These are phyloP conservation scores for Tetrao urogallus DNA, from an alignment of 2,113 vertebrate species.

Conservation along the genomic window DNA sequence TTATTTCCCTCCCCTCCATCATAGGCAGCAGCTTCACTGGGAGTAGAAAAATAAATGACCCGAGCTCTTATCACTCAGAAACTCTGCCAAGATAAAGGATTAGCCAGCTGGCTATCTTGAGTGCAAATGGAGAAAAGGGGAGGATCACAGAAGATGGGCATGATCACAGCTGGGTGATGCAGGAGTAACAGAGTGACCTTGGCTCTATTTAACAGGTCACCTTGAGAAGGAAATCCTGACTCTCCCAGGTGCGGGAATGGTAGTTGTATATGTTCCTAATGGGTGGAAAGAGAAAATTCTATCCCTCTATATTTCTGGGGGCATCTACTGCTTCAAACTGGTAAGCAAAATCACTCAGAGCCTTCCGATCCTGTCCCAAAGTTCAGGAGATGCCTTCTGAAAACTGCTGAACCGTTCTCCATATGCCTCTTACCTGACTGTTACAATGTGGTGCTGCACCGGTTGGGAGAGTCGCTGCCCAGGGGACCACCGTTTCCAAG, in stretches of 20 bases:
- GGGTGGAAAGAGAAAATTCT: background rate
- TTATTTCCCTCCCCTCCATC: background rate
- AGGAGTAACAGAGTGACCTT: background rate
- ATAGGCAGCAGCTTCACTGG: background rate
- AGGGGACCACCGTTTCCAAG: conserved; percentile 85
- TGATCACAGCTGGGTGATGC: background rate
- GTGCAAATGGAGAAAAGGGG: background rate
- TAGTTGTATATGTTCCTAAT: fast-evolving
- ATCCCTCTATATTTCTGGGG: fast-evolving
- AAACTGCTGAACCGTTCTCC: fast-evolving
- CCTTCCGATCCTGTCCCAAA: background rate
- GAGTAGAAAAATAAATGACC: background rate
- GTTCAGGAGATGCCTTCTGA: background rate
- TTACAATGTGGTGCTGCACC: conserved; percentile 85
- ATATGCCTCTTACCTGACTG: conserved; percentile 81
- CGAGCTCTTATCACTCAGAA: background rate
- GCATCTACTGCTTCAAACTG: background rate
- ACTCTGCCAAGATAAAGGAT: background rate
- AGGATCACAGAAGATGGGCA: background rate
- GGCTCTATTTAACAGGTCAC: background rate
- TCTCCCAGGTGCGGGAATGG: background rate
- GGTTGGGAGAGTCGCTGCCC: conserved; percentile 79
- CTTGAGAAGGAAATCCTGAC: background rate
- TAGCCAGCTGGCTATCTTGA: background rate
- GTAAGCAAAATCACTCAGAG: background rate